Evolutionary conservation across 2,113 vertebrate genomes (phyloP), one percentile per base, ranked within the genome.

Genomic region (Hirundichthys speculiger): DNA sequence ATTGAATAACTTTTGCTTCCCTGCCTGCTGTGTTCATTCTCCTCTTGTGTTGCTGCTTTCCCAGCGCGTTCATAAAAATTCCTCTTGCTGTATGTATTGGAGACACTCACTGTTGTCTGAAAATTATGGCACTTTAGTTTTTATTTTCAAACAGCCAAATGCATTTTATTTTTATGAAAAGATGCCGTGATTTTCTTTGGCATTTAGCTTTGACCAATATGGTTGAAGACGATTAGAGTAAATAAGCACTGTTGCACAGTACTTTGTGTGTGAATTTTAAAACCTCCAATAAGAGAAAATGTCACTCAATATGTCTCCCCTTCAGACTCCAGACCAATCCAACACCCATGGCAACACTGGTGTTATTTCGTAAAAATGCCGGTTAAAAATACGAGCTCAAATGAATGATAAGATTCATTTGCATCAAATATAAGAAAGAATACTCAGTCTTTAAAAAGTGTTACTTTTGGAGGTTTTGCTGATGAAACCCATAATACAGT

Each of bases 1-100:
- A 76, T 79, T 77, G 61, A 78, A 83, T 75, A 77, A 64, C 79
- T 73, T 69, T 21, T 67, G 63, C 30, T 54, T 39, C 2, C 25
- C 41, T 10, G 39, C 12, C 45, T 56, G 42, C 49, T 41, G 56
- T 54, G 34, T 51, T 69, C 13, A 10, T 48, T 64, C 54, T 45
- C 2, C 24, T 2, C 38, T 64, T 7, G 0, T 62, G 64, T 69
- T 48, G 38, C 27, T 38, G 22, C 53, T 64, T 43, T 34, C 47
- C 19, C 25, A 10, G 2, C 38, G 16, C 30, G 38, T 25, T 13
- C 25, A 48, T 34, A 27, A 30, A 67, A 53, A 43, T 2, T 1
- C 3, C 5, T 30, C 4, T 4, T 15, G 13, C 30, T 5, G 10
- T 49, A 13, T 15, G 30, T 20, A 24, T 38, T 39, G 47, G 10